A percentile compares a stretch with the other conserved stretches of the same genome.
These are phyloP conservation scores for Triops cancriformis DNA, from an alignment of 1,140 invertebrate genomes.

Conservation along the genomic window DNA sequence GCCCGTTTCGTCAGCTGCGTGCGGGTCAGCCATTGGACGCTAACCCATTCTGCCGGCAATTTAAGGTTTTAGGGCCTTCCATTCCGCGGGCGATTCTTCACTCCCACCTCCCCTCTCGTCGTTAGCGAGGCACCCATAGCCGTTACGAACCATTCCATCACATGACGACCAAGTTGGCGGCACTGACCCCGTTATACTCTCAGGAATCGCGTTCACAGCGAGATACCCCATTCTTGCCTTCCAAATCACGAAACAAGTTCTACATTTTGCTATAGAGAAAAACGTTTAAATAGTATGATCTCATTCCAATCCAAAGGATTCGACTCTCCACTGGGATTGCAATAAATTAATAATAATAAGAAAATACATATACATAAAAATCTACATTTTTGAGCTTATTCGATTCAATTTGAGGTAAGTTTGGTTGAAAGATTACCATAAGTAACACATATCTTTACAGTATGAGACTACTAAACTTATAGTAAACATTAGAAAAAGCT, in stretches of 20 bases:
- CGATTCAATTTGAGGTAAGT: too few relatives aligned
- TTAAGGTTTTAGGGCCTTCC: background rate
- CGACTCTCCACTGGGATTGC: too few relatives aligned
- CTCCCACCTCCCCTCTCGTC: background rate
- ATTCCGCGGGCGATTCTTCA: background rate
- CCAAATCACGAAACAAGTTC: background rate
- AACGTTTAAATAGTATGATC: too few relatives aligned
- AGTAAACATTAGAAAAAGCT: too few relatives aligned
- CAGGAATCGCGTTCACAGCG: background rate
- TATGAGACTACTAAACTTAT: too few relatives aligned
- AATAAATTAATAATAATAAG: too few relatives aligned
- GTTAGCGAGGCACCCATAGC: background rate
- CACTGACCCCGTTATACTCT: background rate
- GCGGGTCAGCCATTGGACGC: slow-evolving; percentile 11
- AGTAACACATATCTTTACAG: too few relatives aligned
- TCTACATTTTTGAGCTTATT: too few relatives aligned
- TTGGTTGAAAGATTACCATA: too few relatives aligned
- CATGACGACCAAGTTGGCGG: background rate
- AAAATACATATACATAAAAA: too few relatives aligned
- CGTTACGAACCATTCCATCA: background rate
- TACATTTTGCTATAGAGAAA: too few relatives aligned
- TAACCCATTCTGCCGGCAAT: background rate
- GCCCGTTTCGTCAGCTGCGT: background rate
- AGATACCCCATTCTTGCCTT: background rate
- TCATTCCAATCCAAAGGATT: too few relatives aligned